phyloP scores from a whole-genome alignment of 37 sponge, comb jelly and placozoan species.

The Geodia barretti region DNA sequence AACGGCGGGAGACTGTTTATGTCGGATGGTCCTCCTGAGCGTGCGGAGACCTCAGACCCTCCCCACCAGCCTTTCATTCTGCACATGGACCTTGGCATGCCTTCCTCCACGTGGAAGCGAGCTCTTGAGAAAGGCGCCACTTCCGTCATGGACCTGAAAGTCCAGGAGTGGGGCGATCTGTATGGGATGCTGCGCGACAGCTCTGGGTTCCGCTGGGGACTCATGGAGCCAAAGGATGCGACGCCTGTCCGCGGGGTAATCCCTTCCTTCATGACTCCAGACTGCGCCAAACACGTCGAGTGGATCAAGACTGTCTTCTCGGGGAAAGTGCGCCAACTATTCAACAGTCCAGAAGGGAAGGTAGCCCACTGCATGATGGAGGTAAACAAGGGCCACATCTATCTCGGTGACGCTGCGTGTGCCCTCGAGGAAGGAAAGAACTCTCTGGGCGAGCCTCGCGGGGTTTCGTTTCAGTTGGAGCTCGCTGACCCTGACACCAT shows the following conservation, averaged over 20 bases:
- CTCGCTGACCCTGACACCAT: conserved; percentile 24
- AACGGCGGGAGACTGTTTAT: conserved; percentile 45
- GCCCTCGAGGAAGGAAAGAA: background rate
- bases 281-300: conserved; percentile 52
- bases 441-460: conserved; percentile 7
- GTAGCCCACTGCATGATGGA: conserved; percentile 47
- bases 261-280: conserved; percentile 44
- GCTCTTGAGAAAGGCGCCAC: conserved; percentile 45
- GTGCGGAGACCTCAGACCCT: background rate
- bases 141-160: conserved; percentile 30
- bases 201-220: conserved; percentile 40
- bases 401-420: conserved; percentile 14
- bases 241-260: conserved; percentile 17
- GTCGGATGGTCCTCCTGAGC: background rate
- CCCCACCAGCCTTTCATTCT: conserved; percentile 1
- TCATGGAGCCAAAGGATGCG: background rate
- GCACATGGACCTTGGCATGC: conserved; percentile 29
- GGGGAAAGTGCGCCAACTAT: conserved; percentile 24
- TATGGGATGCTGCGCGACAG: conserved; percentile 36
- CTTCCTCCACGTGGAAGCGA: conserved; percentile 35
- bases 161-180: conserved; percentile 67
- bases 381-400: conserved; percentile 32
- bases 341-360: background rate
- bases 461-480: conserved; percentile 34
- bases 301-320: conserved; percentile 56